Percentiles rank a stretch among this genome's conserved stretches.
Conservation (phyloP, 2,113 vertebrate species). For the Calyptommatus sinebrachiatus region DNA sequence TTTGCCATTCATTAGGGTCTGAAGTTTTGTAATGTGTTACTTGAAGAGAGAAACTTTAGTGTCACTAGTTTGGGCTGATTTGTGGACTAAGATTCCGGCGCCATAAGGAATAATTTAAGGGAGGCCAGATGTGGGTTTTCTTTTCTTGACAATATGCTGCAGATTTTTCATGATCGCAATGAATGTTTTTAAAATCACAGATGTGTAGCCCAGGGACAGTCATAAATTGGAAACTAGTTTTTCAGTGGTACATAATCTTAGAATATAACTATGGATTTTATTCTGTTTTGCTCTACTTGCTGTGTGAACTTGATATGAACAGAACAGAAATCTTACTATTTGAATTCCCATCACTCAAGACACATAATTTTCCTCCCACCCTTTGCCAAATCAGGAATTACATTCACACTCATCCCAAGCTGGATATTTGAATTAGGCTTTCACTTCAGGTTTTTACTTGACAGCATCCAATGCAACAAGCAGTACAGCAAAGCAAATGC, state of each 20-base stretch:
- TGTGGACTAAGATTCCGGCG: constrained; percentile 29
- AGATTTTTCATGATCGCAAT: constrained; percentile 28
- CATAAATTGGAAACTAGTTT: constrained; percentile 14
- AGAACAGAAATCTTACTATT: constrained; percentile 9
- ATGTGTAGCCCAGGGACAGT: constrained; percentile 36
- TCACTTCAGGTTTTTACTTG: constrained; percentile 14
- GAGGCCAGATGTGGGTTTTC: constrained; percentile 38
- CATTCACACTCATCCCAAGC: no score
- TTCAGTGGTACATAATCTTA: constrained; percentile 22
- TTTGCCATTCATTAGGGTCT: constrained; percentile 31
- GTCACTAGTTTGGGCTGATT: constrained; percentile 16
- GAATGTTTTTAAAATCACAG: constrained; percentile 35
- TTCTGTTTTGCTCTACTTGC: not conserved
- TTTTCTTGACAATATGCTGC: constrained; percentile 34
- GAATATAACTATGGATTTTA: not conserved
- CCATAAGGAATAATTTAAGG: constrained; percentile 25
- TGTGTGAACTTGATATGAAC: not conserved
- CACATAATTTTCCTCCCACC: not conserved
- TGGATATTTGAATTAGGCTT: no score
- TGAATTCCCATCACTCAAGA: constrained; percentile 6
- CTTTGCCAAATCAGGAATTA: not conserved
- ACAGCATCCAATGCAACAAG: not conserved
- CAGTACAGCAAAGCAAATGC: accelerated
- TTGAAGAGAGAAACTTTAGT: not conserved
- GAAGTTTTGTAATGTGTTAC: constrained; percentile 19